Conservation (phyloP, 2,797 vertebrate species). For the Parambassis ranga region DNA sequence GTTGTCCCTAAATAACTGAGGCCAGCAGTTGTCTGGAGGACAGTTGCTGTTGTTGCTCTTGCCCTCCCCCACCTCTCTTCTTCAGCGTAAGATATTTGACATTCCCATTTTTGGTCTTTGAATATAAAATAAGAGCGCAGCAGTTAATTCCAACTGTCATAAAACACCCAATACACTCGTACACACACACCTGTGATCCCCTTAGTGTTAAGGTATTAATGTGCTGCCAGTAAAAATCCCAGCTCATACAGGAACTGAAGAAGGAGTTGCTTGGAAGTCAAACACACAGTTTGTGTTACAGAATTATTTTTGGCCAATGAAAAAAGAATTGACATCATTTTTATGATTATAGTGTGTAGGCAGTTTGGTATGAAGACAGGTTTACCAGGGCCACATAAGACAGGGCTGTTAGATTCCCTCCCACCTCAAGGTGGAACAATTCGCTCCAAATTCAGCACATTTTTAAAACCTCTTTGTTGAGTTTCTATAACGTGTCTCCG, state of each 20-base stretch:
- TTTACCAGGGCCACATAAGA: not conserved
- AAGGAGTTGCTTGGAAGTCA: not conserved
- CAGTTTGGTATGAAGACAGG: not conserved
- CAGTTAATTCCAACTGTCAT: not conserved
- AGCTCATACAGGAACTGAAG: not conserved
- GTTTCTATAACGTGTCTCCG: too few species aligned
- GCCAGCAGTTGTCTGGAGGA: slow-evolving; percentile 71
- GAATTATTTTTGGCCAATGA: not conserved
- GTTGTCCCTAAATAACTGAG: slow-evolving; percentile 76
- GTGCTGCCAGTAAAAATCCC: not conserved
- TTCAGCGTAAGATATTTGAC: slow-evolving; percentile 29
- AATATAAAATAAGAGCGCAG: not conserved
- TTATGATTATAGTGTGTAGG: not conserved
- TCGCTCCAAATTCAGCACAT: too few species aligned
- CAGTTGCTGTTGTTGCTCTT: slow-evolving; percentile 69
- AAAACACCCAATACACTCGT: slow-evolving; percentile 26
- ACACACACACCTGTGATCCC: slow-evolving; percentile 22
- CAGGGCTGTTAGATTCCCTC: too few species aligned
- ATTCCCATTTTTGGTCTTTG: slow-evolving; percentile 25
- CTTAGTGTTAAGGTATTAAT: not conserved
- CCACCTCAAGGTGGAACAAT: too few species aligned
- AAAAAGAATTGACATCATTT: not conserved
- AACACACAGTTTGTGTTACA: not conserved
- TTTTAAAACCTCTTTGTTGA: too few species aligned
- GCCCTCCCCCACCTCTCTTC: slow-evolving; percentile 12